These are phyloP conservation scores for Polypedilum pembai DNA, from an alignment of 1,140 invertebrate genomes.

Conservation along the genomic window DNA sequence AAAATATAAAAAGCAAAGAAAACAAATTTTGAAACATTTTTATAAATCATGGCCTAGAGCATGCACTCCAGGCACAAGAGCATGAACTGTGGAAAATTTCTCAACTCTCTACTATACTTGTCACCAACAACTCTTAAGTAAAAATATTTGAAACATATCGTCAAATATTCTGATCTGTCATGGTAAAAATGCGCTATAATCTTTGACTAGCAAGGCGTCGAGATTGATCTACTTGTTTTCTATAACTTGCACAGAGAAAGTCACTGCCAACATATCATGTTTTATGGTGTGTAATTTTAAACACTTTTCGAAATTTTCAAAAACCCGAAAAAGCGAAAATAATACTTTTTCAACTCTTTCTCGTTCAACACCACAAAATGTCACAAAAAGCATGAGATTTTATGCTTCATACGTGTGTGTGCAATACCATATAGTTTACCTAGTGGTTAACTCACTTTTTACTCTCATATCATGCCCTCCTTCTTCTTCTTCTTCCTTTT, in stretches of 20 bases:
- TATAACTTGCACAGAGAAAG: background rate
- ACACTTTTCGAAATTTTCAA: background rate
- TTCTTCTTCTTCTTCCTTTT: background rate
- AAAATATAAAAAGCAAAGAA: no score
- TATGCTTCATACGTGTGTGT: background rate
- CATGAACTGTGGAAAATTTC: no score
- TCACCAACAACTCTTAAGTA: no score
- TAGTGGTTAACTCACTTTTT: background rate
- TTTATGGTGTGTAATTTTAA: conserved; percentile 19
- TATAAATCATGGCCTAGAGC: no score
- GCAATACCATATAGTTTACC: conserved; percentile 4
- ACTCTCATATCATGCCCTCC: background rate
- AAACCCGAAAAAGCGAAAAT: no score
- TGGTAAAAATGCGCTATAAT: no score
- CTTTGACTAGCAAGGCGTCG: no score
- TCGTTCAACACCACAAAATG: background rate
- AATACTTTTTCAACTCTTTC: background rate
- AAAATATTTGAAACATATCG: no score
- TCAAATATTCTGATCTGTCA: background rate
- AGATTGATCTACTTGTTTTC: no score
- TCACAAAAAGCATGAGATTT: background rate
- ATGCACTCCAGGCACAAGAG: no score
- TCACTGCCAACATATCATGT: background rate
- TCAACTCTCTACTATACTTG: no score
- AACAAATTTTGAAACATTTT: no score